Conservation (phyloP, 1,140 invertebrate genomes). For the Heliconius congener region DNA sequence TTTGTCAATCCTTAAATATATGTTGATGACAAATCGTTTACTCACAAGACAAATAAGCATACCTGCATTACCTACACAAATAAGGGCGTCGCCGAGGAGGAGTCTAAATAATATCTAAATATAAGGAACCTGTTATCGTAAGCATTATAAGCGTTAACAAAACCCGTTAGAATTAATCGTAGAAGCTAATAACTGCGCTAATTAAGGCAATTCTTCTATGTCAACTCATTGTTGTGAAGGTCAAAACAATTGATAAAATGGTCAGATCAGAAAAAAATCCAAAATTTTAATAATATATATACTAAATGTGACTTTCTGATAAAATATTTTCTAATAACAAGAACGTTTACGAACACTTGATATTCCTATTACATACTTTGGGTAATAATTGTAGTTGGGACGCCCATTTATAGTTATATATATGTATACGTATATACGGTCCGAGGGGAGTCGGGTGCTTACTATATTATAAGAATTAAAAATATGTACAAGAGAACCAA, state of each 20-base stretch:
- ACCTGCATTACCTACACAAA: not conserved
- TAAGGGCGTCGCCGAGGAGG: not conserved
- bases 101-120: not conserved
- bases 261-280: not conserved
- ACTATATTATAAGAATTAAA: too few species aligned
- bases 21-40: constrained; percentile 27
- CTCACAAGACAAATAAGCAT: constrained; percentile 10
- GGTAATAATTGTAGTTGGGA: too few species aligned
- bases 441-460: too few species aligned
- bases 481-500: too few species aligned
- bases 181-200: constrained; percentile 56
- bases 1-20: constrained; percentile 19
- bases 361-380: too few species aligned
- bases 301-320: too few species aligned
- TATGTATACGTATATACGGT: too few species aligned
- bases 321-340: too few species aligned
- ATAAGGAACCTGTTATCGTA: too few species aligned
- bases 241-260: constrained; percentile 24
- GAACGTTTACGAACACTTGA: too few species aligned
- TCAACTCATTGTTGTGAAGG: constrained; percentile 64
- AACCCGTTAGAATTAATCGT: not conserved
- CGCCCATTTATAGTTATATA: too few species aligned
- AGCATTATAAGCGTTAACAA: not conserved
- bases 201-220: constrained; percentile 63
- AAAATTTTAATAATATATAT: not conserved